Percentiles rank a stretch among this genome's conserved stretches.
phyloP scores from a whole-genome alignment of 1,140 invertebrate species.

The Caerostris darwini region DNA sequence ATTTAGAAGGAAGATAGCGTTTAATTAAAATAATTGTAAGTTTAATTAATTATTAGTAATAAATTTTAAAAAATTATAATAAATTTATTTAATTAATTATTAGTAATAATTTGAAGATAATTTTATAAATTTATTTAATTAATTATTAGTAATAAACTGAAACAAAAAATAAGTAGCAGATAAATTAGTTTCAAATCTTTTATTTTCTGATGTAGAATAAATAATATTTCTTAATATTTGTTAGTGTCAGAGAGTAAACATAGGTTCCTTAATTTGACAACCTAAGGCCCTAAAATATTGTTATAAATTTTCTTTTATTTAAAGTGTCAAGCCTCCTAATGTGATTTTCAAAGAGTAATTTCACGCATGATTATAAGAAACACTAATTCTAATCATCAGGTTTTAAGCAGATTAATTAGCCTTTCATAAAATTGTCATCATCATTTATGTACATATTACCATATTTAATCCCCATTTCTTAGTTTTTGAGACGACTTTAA shows the following conservation, averaged over 20 bases:
- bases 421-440: conserved; percentile 2
- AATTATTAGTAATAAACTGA: too few species aligned
- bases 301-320: not conserved
- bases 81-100: too few species aligned
- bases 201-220: too few species aligned
- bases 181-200: too few species aligned
- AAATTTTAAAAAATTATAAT: too few species aligned
- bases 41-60: too few species aligned
- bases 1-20: too few species aligned
- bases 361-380: not conserved
- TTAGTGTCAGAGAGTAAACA: not conserved
- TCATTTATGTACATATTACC: not conserved
- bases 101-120: too few species aligned
- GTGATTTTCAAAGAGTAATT: not conserved
- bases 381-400: not conserved
- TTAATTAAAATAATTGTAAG: too few species aligned
- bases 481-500: conserved; percentile 23
- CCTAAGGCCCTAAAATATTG: not conserved
- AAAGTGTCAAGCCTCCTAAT: not conserved
- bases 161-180: too few species aligned
- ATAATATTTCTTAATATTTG: not conserved
- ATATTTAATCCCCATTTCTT: not conserved
- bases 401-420: conserved; percentile 5
- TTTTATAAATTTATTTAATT: too few species aligned
- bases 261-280: not conserved